Base-by-base conservation (phyloP, 1,140 invertebrate species). In the Trichonephila clavata region DNA sequence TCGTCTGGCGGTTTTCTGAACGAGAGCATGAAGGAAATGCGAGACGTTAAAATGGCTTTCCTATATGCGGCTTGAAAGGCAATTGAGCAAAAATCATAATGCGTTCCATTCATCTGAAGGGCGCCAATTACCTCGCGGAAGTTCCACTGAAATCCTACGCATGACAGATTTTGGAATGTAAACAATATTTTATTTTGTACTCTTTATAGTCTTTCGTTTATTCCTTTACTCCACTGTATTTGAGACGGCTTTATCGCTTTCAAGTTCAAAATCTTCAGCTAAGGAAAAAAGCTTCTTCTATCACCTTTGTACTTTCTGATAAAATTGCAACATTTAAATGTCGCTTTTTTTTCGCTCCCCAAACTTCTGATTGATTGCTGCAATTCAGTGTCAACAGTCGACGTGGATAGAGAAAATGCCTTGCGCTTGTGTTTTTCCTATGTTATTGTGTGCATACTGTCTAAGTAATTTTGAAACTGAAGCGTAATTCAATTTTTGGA, bases 221-320 rank as follows among this genome's bases (percentile, higher is more conserved):
- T 84, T 43, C 81, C 8, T 50, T 43, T 18, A 65, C 20, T 83
- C 3, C 39, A 18, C 59, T 80, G 57, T 39, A 8, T 39, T 81
- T 59, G 50, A 43, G 43, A 89, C 57, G 14, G 32, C 59, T n/a
- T 61, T 24, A 39, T 84, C 39, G 18, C 60, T 57, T 43, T 63
- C 32, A 84, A 92, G 59, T 80, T 61, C 32, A n/a, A n/a, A 77
- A 20, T 57, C 39, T 83, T 71, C n/a, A 60, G 32, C 20, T 18
- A 59, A 20, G 7, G n/a, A 43, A 21, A 81, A 80, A 32, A 21
- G 3, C 16, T 84, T 13, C 21, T 91, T 57, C n/a, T 21, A 20
- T 43, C 83, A 92, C 91, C 91, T 92, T 92, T 92, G 91, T 92
- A 92, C 91, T 86, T 86, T 39, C 90, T 89, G 87, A 84, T 92